These are phyloP conservation scores for Phrynosoma blainvillii DNA, from an alignment of 2,113 vertebrate genomes.

Conservation along the genomic window DNA sequence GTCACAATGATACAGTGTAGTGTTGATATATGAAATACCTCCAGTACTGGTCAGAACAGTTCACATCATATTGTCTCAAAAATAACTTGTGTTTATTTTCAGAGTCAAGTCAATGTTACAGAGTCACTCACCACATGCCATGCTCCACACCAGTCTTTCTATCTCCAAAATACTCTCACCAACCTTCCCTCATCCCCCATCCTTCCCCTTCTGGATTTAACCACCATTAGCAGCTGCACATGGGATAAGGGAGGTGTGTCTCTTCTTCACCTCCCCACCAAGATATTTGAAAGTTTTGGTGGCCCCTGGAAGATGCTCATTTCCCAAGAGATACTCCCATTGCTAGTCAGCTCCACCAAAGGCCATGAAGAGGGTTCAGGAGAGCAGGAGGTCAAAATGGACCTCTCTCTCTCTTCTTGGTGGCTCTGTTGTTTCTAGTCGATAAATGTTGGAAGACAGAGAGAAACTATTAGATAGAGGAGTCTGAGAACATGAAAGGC, in stretches of 20 bases:
- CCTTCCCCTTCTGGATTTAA: background rate
- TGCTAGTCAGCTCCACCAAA: background rate
- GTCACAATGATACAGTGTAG: background rate
- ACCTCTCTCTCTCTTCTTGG: background rate
- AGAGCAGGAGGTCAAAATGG: background rate
- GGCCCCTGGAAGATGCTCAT: background rate
- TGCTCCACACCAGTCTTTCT: background rate
- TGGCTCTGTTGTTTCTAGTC: background rate
- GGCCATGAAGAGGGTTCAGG: background rate
- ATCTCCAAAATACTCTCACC: background rate
- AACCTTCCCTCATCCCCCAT: background rate
- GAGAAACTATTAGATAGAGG: background rate
- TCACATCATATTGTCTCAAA: background rate
- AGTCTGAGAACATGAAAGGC: background rate
- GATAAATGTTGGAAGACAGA: too few relatives aligned
- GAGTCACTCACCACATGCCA: too few relatives aligned
- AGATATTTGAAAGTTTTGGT: background rate
- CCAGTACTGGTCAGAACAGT: background rate
- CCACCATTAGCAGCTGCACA: background rate
- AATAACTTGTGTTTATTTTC: background rate
- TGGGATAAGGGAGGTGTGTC: background rate
- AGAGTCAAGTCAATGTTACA: background rate
- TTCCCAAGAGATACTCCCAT: background rate
- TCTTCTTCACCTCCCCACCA: background rate
- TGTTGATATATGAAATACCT: background rate